Evolutionary conservation across 2,888 invertebrate genomes (phyloP).

Genomic region (Plebejus melissa): DNA sequence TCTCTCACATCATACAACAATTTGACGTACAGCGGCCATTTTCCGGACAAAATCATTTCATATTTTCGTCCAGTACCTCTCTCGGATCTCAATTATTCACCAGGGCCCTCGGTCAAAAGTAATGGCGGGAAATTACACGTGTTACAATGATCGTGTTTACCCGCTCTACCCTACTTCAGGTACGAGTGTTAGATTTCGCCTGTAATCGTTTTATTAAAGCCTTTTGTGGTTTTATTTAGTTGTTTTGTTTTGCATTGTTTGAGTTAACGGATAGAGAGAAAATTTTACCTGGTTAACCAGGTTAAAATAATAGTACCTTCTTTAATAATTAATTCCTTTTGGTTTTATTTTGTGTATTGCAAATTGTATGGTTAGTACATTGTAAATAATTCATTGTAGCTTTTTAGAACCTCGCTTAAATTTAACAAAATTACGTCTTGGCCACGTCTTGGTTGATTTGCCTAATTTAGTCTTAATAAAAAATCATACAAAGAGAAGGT

Average conservation of each 20-base stretch:
- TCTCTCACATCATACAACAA: slow-evolving; percentile 37
- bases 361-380: too few relatives aligned
- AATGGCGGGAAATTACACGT: slow-evolving; percentile 72
- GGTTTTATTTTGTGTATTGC: too few relatives aligned
- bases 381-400: too few relatives aligned
- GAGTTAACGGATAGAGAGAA: neutral
- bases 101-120: slow-evolving; percentile 52
- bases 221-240: slow-evolving; percentile 28
- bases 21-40: slow-evolving; percentile 45
- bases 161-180: slow-evolving; percentile 51
- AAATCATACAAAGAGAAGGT: too few relatives aligned
- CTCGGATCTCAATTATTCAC: slow-evolving; percentile 69
- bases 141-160: slow-evolving; percentile 72
- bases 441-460: too few relatives aligned
- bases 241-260: slow-evolving; percentile 13
- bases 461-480: too few relatives aligned
- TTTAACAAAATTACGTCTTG: too few relatives aligned
- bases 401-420: too few relatives aligned
- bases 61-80: slow-evolving; percentile 68
- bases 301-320: too few relatives aligned
- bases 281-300: neutral
- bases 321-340: too few relatives aligned
- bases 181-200: slow-evolving; percentile 62
- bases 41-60: slow-evolving; percentile 67
- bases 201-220: slow-evolving; percentile 62